These are phyloP conservation scores for Semicossyphus pulcher DNA, from an alignment of 2,113 vertebrate species.

Conservation along the genomic window DNA sequence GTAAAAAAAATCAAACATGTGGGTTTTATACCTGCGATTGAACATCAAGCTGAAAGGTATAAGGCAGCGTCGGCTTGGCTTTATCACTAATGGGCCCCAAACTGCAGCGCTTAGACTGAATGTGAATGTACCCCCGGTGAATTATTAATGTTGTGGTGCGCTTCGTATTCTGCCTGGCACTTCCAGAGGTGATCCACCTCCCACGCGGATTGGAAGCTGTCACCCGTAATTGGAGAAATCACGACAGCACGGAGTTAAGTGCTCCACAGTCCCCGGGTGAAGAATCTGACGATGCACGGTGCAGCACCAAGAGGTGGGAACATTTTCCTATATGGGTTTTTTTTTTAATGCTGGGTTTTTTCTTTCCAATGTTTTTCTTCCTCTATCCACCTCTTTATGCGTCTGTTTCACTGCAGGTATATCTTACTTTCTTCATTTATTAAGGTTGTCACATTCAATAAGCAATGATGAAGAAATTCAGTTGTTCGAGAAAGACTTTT, in stretches of 20 bases:
- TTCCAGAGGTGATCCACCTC: conserved; percentile 83
- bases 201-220: conserved; percentile 81
- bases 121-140: conserved; percentile 79
- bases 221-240: conserved; percentile 85
- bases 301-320: conserved; percentile 70
- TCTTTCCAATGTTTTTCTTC: conserved; percentile 33
- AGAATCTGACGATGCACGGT: conserved; percentile 72
- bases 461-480: background rate
- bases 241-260: conserved; percentile 83
- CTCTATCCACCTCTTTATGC: conserved; percentile 5
- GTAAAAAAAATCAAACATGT: conserved; percentile 66
- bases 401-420: conserved; percentile 8
- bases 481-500: background rate
- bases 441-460: conserved; percentile 1
- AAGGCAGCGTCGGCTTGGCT: conserved; percentile 71
- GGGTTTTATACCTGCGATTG: conserved; percentile 64
- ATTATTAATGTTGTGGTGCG: conserved; percentile 83
- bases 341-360: conserved; percentile 1
- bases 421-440: conserved; percentile 13
- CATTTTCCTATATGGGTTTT: conserved; percentile 48
- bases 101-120: conserved; percentile 80
- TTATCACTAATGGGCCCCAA: conserved; percentile 83
- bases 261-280: conserved; percentile 79
- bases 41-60: conserved; percentile 73
- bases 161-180: conserved; percentile 81